Evolutionary conservation across 1,140 invertebrate species (phyloP).

Genomic region (Drosophila sechellia): DNA sequence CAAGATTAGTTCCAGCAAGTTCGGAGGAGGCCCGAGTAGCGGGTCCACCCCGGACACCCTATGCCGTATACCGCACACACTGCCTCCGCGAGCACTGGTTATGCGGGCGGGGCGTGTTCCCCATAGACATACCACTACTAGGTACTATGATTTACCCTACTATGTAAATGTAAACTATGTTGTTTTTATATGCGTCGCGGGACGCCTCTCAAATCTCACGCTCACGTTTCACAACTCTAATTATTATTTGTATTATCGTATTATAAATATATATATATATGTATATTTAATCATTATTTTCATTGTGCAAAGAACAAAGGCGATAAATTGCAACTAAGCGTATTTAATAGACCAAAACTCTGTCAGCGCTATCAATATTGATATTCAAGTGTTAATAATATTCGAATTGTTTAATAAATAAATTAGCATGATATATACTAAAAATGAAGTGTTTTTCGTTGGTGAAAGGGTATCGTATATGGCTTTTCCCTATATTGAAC

Average conservation of each 20-base stretch:
- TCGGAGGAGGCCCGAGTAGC: constrained; percentile 23
- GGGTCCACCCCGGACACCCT: constrained; percentile 11
- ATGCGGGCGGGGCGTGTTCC: constrained; percentile 33
- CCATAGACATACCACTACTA: constrained; percentile 75
- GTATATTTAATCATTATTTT: constrained; percentile 49
- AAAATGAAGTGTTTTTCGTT: not conserved
- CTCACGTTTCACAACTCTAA: constrained; percentile 53
- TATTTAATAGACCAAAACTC: constrained; percentile 76
- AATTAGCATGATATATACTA: constrained; percentile 75
- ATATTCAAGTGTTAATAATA: constrained; percentile 82
- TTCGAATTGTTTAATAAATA: constrained; percentile 82
- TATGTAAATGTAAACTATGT: constrained; percentile 66
- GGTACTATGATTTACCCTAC: constrained; percentile 65
- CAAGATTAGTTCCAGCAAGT: constrained; percentile 70
- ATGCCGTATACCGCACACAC: constrained; percentile 39
- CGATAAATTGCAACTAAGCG: constrained; percentile 49
- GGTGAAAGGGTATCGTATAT: not conserved
- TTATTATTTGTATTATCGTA: constrained; percentile 74
- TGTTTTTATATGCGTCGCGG: constrained; percentile 62
- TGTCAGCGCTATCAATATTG: constrained; percentile 71
- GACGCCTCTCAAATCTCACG: constrained; percentile 70
- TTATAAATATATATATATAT: constrained; percentile 46
- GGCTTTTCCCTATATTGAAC: not conserved
- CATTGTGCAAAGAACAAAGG: constrained; percentile 60
- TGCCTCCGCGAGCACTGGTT: constrained; percentile 26